phyloP scores from a whole-genome alignment of 2,113 vertebrate genomes.

The Rattus rattus region DNA sequence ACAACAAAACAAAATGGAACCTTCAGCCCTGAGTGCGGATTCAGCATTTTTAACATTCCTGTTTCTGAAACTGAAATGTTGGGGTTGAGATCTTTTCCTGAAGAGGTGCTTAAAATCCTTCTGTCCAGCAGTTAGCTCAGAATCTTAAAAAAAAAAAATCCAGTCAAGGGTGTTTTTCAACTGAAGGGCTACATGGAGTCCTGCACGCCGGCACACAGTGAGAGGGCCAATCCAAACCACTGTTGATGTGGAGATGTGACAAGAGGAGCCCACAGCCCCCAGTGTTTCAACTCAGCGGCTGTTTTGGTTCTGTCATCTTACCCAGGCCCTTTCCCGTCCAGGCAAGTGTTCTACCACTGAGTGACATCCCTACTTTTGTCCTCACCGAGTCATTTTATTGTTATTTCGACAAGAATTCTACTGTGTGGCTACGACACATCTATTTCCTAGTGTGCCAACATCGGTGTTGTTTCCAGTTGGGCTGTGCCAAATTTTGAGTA shows the following conservation, averaged over 20 bases:
- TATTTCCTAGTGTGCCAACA: background rate
- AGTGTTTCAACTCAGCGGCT: background rate
- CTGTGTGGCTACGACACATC: background rate
- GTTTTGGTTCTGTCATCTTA: background rate
- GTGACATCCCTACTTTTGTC: background rate
- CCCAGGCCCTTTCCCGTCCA: background rate
- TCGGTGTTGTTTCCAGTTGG: slow-evolving; percentile 26
- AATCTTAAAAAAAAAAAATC: background rate
- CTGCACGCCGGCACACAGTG: background rate
- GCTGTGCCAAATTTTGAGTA: background rate
- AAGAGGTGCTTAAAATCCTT: slow-evolving; percentile 7
- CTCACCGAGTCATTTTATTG: background rate
- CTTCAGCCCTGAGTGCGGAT: background rate
- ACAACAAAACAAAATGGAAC: background rate
- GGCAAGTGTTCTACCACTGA: background rate
- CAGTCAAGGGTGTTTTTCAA: background rate
- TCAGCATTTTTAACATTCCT: background rate
- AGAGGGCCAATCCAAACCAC: background rate
- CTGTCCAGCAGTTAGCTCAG: background rate
- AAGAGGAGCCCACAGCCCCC: background rate
- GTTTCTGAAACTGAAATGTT: background rate
- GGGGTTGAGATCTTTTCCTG: background rate
- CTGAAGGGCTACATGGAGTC: background rate
- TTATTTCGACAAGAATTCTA: slow-evolving; percentile 27
- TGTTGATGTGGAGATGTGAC: background rate